A percentile compares a stretch with the other conserved stretches of the same genome.
Evolutionary conservation across 2,888 invertebrate genomes (phyloP).

Genomic region (Orthosia gothica): DNA sequence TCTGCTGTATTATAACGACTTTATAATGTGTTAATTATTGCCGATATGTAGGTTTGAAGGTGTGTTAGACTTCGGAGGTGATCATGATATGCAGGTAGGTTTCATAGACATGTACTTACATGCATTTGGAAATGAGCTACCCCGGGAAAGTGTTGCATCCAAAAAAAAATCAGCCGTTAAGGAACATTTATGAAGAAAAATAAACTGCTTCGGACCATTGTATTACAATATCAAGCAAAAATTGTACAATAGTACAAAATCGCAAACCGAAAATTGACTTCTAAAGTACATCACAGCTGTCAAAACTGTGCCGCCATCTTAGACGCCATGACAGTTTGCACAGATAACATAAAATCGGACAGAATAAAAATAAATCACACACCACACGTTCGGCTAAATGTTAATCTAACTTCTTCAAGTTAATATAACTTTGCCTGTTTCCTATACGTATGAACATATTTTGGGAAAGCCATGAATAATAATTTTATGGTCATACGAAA

Average conservation of each 20-base stretch:
- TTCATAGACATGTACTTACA: too few relatives aligned
- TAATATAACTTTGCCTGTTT: slow-evolving; percentile 86
- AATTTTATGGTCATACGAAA: slow-evolving; percentile 75
- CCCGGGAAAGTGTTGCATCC: not conserved
- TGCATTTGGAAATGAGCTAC: not conserved
- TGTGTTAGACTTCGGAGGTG: slow-evolving; percentile 8
- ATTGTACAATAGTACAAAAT: not conserved
- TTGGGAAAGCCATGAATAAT: slow-evolving; percentile 82
- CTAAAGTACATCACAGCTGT: not conserved
- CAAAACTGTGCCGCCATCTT: slow-evolving; percentile 14
- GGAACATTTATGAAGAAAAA: not conserved
- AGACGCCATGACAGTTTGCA: slow-evolving; percentile 45
- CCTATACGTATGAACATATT: slow-evolving; percentile 82
- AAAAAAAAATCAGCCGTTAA: not conserved
- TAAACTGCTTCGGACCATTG: not conserved
- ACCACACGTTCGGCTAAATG: slow-evolving; percentile 78
- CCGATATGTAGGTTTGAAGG: not conserved
- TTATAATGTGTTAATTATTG: slow-evolving; percentile 50
- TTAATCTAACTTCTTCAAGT: slow-evolving; percentile 85
- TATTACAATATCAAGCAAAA: not conserved
- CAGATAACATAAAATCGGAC: slow-evolving; percentile 50
- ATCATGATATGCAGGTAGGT: not conserved
- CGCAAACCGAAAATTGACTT: not conserved
- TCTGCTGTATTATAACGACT: slow-evolving; percentile 43
- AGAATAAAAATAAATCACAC: slow-evolving; percentile 71